phyloP scores from a whole-genome alignment of 2,113 vertebrate species.

The Gorsachius goisagi region DNA sequence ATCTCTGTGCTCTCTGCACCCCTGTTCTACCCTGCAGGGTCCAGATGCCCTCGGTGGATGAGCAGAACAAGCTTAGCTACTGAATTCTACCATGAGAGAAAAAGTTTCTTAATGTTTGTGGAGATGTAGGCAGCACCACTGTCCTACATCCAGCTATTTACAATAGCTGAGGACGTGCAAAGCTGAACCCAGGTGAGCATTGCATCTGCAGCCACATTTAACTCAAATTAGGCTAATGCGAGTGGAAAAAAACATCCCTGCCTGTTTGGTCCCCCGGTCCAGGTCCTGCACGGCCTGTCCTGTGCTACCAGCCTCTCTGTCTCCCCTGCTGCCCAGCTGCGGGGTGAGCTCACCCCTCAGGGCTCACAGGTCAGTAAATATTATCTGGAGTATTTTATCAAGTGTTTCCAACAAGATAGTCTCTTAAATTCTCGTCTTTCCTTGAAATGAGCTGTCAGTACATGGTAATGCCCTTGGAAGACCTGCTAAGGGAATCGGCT shows the following conservation, averaged over 20 bases:
- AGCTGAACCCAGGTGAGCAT: not conserved
- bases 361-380: not conserved
- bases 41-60: not conserved
- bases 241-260: not conserved
- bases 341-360: not conserved
- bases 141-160: not conserved
- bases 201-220: not conserved
- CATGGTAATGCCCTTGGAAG: not conserved
- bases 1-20: not conserved
- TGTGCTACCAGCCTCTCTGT: not conserved
- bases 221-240: not conserved
- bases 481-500: not conserved
- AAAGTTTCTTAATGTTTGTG: not conserved
- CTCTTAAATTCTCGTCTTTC: not conserved
- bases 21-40: not conserved
- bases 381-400: not conserved
- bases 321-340: not conserved
- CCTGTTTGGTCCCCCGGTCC: fast-evolving
- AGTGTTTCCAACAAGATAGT: not conserved
- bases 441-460: not conserved
- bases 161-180: not conserved
- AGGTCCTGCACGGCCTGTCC: not conserved
- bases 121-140: not conserved
- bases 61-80: not conserved
- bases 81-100: not conserved